Conservation (phyloP, 2,797 vertebrate species). For the Cercopithecus diana region DNA sequence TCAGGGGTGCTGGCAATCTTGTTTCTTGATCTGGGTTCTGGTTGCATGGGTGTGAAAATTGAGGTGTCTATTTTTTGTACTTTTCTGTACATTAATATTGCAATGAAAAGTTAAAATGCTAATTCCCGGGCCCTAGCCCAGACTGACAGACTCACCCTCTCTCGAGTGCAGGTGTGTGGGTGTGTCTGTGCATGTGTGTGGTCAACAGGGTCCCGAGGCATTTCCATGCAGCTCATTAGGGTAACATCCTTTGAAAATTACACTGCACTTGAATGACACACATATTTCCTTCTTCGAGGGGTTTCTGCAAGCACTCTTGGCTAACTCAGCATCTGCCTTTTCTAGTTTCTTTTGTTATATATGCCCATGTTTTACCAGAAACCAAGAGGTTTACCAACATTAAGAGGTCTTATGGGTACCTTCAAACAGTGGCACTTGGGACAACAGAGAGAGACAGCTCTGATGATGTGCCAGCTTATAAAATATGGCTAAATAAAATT, state of each 20-base stretch:
- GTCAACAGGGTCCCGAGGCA: not conserved
- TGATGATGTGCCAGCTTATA: conserved; percentile 63
- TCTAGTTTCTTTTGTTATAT: not conserved
- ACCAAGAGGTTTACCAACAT: not conserved
- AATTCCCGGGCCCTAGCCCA: not conserved
- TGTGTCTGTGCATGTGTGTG: not conserved
- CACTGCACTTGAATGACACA: not conserved
- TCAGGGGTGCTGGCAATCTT: not conserved
- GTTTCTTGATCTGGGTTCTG: not conserved
- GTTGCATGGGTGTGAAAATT: not conserved
- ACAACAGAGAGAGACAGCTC: conserved; percentile 20
- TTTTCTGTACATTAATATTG: not conserved
- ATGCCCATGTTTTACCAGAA: conserved; percentile 2
- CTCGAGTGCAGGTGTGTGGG: not conserved
- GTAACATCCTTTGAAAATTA: not conserved
- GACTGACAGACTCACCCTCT: not conserved
- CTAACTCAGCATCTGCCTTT: not conserved
- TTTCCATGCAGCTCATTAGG: not conserved
- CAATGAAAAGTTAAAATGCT: not conserved
- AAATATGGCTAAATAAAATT: conserved; percentile 62
- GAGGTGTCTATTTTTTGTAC: not conserved
- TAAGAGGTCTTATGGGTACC: not conserved
- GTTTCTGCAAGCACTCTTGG: not conserved
- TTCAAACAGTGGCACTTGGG: conserved; percentile 21
- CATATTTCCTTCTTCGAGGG: not conserved